A percentile compares a stretch with the other conserved stretches of the same genome.
Evolutionary conservation across 2,797 vertebrate species (phyloP).

Genomic region (Halcyon chelicuti): DNA sequence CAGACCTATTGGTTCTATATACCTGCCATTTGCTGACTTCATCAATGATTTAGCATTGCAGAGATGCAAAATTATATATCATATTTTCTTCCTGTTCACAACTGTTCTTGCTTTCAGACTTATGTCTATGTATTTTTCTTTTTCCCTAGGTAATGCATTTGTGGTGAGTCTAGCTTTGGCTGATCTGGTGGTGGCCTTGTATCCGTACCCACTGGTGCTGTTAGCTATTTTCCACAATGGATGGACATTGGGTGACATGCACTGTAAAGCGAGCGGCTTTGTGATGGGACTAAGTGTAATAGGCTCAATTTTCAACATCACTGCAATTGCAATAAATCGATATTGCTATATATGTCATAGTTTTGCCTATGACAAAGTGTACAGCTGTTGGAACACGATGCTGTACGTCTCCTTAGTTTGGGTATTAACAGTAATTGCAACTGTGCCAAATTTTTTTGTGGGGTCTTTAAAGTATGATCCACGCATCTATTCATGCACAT

Average conservation of each 20-base stretch:
- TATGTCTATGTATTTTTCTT: slow-evolving; percentile 3
- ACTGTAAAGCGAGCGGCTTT: slow-evolving; percentile 89
- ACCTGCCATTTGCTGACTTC: not conserved
- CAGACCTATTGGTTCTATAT: not conserved
- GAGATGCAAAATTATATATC: not conserved
- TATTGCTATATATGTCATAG: slow-evolving; percentile 91
- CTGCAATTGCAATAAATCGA: slow-evolving; percentile 87
- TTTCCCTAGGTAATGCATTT: slow-evolving; percentile 85
- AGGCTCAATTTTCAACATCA: slow-evolving; percentile 91
- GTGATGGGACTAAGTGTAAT: slow-evolving; percentile 90
- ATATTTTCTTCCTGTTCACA: not conserved
- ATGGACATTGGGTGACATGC: slow-evolving; percentile 85
- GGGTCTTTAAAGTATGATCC: slow-evolving; percentile 88
- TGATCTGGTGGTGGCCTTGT: slow-evolving; percentile 89
- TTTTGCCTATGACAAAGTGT: slow-evolving; percentile 84
- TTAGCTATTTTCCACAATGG: slow-evolving; percentile 86
- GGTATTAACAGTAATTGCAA: slow-evolving; percentile 84
- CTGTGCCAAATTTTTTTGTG: slow-evolving; percentile 87
- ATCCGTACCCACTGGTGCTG: slow-evolving; percentile 88
- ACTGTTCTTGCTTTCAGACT: not conserved
- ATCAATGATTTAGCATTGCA: not conserved
- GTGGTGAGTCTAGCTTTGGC: slow-evolving; percentile 89
- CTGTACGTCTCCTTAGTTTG: slow-evolving; percentile 84
- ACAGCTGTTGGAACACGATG: slow-evolving; percentile 80
- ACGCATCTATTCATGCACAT: slow-evolving; percentile 88